These are phyloP conservation scores for Albula goreensis DNA, from an alignment of 2,113 vertebrate genomes.

Conservation along the genomic window DNA sequence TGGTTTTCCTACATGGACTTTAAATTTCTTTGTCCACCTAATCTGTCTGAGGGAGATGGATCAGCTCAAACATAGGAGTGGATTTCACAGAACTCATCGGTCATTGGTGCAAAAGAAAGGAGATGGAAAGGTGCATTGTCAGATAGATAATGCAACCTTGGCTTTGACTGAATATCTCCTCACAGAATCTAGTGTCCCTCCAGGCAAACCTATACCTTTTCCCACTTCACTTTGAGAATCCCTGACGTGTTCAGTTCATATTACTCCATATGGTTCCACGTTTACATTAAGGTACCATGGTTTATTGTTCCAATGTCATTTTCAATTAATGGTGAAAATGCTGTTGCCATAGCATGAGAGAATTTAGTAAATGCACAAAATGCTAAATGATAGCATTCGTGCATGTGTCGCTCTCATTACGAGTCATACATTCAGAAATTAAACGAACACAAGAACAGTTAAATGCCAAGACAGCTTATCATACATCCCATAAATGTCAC, in stretches of 20 bases:
- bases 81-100: not conserved
- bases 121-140: not conserved
- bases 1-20: not conserved
- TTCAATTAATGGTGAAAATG: not conserved
- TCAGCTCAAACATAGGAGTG: not conserved
- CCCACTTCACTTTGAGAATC: not conserved
- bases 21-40: not conserved
- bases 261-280: not conserved
- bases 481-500: not conserved
- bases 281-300: no score
- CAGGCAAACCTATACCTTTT: not conserved
- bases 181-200: not conserved
- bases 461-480: not conserved
- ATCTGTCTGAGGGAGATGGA: not conserved
- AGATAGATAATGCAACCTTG: not conserved
- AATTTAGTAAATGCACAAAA: not conserved
- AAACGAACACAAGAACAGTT: not conserved
- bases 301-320: not conserved
- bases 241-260: not conserved
- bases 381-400: not conserved
- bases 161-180: not conserved
- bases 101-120: not conserved
- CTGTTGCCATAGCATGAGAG: not conserved
- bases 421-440: not conserved
- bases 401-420: not conserved